These are phyloP conservation scores for Parnassius orleans DNA, from an alignment of 2,888 invertebrate species.

Conservation along the genomic window DNA sequence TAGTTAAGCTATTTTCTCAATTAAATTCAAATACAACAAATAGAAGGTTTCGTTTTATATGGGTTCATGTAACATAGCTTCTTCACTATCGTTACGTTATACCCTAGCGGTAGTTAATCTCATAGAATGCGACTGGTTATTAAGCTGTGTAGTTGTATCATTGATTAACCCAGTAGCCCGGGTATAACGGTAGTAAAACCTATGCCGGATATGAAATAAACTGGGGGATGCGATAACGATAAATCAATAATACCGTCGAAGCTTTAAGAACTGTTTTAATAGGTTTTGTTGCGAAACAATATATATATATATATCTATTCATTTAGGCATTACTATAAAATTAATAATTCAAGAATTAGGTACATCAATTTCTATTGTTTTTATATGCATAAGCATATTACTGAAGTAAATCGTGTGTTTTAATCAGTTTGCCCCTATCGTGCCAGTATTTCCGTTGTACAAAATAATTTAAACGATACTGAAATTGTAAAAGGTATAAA, in stretches of 20 bases:
- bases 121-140: slow-evolving; percentile 40
- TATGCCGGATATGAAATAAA: slow-evolving; percentile 36
- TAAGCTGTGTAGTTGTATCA: slow-evolving; percentile 37
- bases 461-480: no score
- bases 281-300: not conserved
- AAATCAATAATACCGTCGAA: slow-evolving; percentile 1
- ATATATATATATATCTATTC: not conserved
- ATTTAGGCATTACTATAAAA: not conserved
- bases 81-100: not conserved
- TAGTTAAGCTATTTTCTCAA: no score
- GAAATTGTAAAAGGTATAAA: no score
- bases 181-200: slow-evolving; percentile 48
- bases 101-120: slow-evolving; percentile 32
- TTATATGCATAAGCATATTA: no score
- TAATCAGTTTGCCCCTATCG: no score
- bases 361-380: no score
- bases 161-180: slow-evolving; percentile 45
- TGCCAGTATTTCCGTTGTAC: no score
- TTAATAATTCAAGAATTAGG: no score
- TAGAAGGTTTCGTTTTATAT: no score
- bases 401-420: no score
- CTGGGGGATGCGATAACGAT: slow-evolving; percentile 22
- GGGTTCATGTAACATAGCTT: no score
- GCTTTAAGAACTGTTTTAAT: not conserved
- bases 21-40: no score